Base-by-base conservation (phyloP, 2,888 invertebrate genomes). In the Cetonia aurata region DNA sequence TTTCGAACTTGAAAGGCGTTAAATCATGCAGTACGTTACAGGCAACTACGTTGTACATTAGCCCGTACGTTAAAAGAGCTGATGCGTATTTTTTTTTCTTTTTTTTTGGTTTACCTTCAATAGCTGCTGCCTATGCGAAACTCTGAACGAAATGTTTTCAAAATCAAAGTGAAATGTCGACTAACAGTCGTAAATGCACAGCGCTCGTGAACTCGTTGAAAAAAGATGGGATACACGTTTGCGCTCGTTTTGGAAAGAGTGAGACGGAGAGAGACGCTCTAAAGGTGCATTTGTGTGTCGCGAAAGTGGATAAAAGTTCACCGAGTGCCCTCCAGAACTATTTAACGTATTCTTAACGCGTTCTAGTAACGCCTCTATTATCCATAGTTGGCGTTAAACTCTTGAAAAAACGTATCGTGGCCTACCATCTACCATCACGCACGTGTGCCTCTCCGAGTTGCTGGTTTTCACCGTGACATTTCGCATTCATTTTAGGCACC, bases 311-410 rank as follows among this genome's bases (percentile, higher is more conserved):
- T 55, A 46, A 67, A 67, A 67, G 67, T 67, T 67, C 55, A 55
- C 55, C 67, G 33, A 67, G 67, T 44, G 67, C 70, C 55, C 69
- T 74, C 60, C 31, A 67, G 60, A 71, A 73, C 59, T 69, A 72
- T 73, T 74, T 73, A 72, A 57, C 70, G 68, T 72, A 72, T 72
- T 75, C 71, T 70, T 75, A 65, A 55, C 69, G 62, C 62, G 69
- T 69, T 73, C 46, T 56, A 56, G 67, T 67, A 67, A 67, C 67
- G 67, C 67, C 67, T 67, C 56, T 56, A 67, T 67, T 67, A 67
- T 67, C 56, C 56, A 44, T 42, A 67, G 67, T 56, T 56, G 67
- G 56, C 56, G 52, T 67, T 67, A 67, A 62, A n/a, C 62, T 62
- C 48, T 62, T 62, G 62, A 62, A 48, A n/a, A 62, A 62, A 48